Percentiles rank a stretch among this genome's conserved stretches.
phyloP scores from a whole-genome alignment of 2,113 vertebrate species.

The Rhombomys opimus region DNA sequence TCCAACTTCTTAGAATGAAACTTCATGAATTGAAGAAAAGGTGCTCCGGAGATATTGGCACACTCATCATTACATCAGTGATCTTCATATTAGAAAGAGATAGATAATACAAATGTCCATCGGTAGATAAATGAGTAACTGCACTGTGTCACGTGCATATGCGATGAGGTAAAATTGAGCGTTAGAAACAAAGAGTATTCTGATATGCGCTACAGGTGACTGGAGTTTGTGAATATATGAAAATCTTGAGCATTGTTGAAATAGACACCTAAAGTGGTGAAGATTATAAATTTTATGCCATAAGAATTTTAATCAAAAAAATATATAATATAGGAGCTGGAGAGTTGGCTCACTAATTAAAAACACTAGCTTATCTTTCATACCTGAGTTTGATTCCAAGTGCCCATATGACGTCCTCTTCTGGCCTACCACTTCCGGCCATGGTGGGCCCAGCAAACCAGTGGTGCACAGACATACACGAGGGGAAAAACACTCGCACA shows the following conservation, averaged over 20 bases:
- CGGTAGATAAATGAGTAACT: not conserved
- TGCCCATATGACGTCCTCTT: not conserved
- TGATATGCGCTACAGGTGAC: not conserved
- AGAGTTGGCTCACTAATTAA: not conserved
- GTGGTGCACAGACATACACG: not conserved
- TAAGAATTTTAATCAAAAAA: not conserved
- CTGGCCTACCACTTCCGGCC: not conserved
- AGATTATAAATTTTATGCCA: not conserved
- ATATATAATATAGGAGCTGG: not conserved
- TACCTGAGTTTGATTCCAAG: not conserved
- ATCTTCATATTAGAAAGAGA: not conserved
- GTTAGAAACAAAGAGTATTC: not conserved
- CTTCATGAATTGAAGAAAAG: not conserved
- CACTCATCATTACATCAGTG: not conserved
- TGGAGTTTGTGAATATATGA: not conserved
- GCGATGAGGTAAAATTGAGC: not conserved
- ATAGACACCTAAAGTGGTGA: not conserved
- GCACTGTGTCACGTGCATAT: not conserved
- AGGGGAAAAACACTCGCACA: not conserved
- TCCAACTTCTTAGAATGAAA: not conserved
- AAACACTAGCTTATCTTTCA: not conserved
- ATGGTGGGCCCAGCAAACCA: not conserved
- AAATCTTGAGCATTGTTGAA: not conserved
- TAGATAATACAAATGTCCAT: not conserved
- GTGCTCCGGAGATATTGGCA: not conserved